Evolutionary conservation across 2,888 invertebrate genomes (phyloP).

Genomic region (Melinaea menophilus): DNA sequence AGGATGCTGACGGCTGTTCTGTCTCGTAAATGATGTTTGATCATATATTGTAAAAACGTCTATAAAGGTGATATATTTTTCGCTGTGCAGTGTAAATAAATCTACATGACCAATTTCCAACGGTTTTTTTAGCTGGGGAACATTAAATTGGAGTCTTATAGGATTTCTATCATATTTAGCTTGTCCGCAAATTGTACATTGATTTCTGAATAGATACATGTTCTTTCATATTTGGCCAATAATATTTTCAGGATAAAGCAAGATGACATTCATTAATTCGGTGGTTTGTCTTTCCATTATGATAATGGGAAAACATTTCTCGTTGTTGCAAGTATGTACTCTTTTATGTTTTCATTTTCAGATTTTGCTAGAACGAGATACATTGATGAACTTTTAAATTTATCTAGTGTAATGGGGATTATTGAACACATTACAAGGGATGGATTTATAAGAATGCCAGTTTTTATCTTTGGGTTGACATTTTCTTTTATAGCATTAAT

Average conservation of each 20-base stretch:
- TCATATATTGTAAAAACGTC: background rate
- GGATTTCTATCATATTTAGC: background rate
- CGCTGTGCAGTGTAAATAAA: background rate
- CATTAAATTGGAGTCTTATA: background rate
- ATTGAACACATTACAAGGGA: background rate
- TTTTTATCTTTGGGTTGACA: background rate
- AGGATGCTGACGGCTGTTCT: background rate
- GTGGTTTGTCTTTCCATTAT: background rate
- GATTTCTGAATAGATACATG: background rate
- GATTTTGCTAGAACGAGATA: background rate
- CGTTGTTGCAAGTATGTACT: background rate
- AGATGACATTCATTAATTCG: background rate
- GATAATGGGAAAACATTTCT: background rate
- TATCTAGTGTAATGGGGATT: background rate
- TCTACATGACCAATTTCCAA: background rate
- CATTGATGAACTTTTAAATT: background rate
- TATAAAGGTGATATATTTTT: background rate
- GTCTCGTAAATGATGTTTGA: conserved; percentile 1
- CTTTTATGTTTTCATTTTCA: background rate
- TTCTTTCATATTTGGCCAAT: background rate
- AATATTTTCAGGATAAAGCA: background rate
- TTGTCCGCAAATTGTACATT: background rate
- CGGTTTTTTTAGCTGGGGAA: background rate
- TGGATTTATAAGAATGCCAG: too few relatives aligned
- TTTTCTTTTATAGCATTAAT: background rate